These are phyloP conservation scores for Microcebus ravelobensis DNA, from an alignment of 2,113 vertebrate species.

Conservation along the genomic window DNA sequence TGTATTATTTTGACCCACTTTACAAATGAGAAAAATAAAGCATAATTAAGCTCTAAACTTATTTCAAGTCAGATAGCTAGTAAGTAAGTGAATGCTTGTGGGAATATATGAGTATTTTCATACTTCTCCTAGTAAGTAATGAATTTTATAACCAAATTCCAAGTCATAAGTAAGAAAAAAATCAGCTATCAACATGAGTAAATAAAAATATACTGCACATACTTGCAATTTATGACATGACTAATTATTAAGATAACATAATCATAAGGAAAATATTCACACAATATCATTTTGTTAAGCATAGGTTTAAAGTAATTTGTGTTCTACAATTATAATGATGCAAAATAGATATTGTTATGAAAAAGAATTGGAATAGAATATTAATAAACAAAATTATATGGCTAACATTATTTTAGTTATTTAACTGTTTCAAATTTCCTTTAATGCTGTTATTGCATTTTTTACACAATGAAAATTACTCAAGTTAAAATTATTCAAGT, in stretches of 20 bases:
- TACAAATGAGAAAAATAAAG: neutral
- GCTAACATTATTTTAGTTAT: neutral
- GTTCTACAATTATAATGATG: neutral
- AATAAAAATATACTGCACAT: neutral
- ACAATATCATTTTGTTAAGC: neutral
- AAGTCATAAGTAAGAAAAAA: neutral
- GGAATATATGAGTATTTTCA: neutral
- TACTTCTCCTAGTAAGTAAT: neutral
- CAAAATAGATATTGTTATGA: neutral
- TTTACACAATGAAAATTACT: slow-evolving; percentile 9
- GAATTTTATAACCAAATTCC: neutral
- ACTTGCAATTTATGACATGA: neutral
- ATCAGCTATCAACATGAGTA: neutral
- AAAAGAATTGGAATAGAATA: neutral
- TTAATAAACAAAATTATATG: neutral
- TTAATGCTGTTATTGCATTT: neutral
- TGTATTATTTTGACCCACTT: neutral
- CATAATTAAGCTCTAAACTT: neutral
- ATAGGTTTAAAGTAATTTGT: neutral
- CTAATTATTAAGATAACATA: neutral
- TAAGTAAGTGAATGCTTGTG: neutral
- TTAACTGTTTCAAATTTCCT: neutral
- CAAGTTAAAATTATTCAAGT: slow-evolving; percentile 18
- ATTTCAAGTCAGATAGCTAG: neutral
- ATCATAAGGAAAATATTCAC: neutral